Base-by-base conservation (phyloP, 2,888 invertebrate species). In the Anthrax anthrax region DNA sequence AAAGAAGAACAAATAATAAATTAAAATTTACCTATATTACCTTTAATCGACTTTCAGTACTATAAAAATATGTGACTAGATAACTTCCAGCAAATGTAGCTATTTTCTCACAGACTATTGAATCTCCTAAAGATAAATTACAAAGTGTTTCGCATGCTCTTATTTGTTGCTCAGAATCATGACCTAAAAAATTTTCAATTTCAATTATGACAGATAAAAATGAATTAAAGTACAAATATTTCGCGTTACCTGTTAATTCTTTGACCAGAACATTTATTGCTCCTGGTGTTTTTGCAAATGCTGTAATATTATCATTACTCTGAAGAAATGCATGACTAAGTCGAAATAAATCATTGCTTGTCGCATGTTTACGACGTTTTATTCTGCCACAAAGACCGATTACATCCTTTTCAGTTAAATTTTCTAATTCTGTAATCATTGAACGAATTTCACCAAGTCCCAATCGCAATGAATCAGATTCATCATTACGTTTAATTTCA, bases 261-360 rank as follows among this genome's bases (percentile, higher is more conserved):
- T 68, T 68, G 0, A 66, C 54, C 3, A 68, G 37, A 1, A 64
- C 58, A 47, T 66, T 62, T 2, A 61, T 51, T 0, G 64, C 66
- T 1, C 67, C 68, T 1, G 60, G 60, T 9, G 58, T 60, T 23
- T 55, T 60, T 0, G 58, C 54, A 49, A 68, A 68, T 2, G 55
- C 50, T 13, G 52, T 52, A 10, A 67, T 67, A 48, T 67, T 65
- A 1, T 59, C 58, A 10, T 56, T 55, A 10, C 52, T 55, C 37
- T 65, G 63, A 13, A 67, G 46, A 37, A 68, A 68, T 0, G 65
- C 65, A 44, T 65, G 58, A 29, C 59, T 58, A 6, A 68, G 47
- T 14, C 62, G 58, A 34, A 60, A 60, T 57, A 68, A 57, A 19
- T 68, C 68, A 9, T 62, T 61, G 2, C 49, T 37, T 0, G 57